phyloP scores from a whole-genome alignment of 2,888 invertebrate species.

The Microplitis deprimator region DNA sequence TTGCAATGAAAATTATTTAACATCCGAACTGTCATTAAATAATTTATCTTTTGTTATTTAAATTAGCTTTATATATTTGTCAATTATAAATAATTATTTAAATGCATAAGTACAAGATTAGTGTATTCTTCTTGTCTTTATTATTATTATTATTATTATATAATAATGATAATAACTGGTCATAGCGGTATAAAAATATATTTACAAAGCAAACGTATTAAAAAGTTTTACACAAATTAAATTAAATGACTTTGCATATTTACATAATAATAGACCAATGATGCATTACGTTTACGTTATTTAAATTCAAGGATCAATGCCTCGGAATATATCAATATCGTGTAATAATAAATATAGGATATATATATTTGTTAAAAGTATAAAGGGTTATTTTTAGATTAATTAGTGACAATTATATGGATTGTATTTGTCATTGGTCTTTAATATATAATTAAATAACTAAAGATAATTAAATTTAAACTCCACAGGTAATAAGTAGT shows the following conservation, averaged over 20 bases:
- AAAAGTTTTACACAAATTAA: no score
- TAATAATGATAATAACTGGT: no score
- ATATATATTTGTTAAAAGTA: not conserved
- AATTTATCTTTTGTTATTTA: not conserved
- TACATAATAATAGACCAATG: no score
- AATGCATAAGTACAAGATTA: not conserved
- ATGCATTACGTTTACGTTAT: no score
- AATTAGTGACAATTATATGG: not conserved
- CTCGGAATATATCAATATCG: not conserved
- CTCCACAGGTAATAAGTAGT: slow-evolving; percentile 32
- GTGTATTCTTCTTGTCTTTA: no score
- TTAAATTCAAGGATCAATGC: no score
- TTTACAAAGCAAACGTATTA: no score
- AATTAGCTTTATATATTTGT: not conserved
- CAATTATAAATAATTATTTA: not conserved
- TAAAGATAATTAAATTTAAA: slow-evolving; percentile 30
- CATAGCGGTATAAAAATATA: no score
- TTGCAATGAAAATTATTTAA: not conserved
- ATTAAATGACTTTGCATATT: no score
- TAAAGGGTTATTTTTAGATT: not conserved
- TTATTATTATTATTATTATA: no score
- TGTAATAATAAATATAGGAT: no score
- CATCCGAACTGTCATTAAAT: not conserved
- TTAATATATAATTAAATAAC: not conserved
- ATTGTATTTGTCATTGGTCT: not conserved